Conservation (phyloP, 30 jellyfish, hydroid and myxozoan genomes). For the Nemopilema nomurai region DNA sequence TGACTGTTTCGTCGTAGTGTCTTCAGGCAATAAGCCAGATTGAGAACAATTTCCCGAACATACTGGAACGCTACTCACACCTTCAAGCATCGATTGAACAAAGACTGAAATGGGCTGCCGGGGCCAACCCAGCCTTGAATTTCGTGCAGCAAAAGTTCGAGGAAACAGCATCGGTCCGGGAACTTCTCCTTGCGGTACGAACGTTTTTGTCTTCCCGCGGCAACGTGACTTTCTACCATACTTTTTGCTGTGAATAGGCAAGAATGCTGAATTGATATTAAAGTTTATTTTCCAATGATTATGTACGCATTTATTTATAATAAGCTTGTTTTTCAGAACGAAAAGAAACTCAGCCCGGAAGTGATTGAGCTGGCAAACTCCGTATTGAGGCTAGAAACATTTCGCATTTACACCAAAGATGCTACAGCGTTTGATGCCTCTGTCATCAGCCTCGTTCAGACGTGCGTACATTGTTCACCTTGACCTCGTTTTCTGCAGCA, state of each 20-base stretch:
- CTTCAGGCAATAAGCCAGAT: constrained; percentile 72
- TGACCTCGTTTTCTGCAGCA: too few relatives aligned
- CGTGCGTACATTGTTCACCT: constrained; percentile 32
- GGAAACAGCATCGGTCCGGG: constrained; percentile 62
- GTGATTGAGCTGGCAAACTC: constrained; percentile 75
- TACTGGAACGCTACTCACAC: constrained; percentile 82
- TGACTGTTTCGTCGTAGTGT: constrained; percentile 27
- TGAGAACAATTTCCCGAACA: constrained; percentile 70
- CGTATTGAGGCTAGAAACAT: constrained; percentile 75
- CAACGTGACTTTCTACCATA: not conserved
- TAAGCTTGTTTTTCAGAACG: constrained; percentile 34
- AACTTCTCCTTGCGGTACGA: constrained; percentile 67
- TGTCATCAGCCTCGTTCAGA: constrained; percentile 59
- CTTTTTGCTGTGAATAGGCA: too few relatives aligned
- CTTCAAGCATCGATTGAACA: constrained; percentile 91
- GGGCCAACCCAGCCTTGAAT: constrained; percentile 91
- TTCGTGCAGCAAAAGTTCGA: constrained; percentile 79
- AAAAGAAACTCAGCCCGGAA: constrained; percentile 64
- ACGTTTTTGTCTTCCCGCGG: not conserved
- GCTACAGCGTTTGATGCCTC: constrained; percentile 73
- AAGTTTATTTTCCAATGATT: too few relatives aligned
- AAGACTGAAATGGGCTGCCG: constrained; percentile 96
- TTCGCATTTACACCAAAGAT: constrained; percentile 54
- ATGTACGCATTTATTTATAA: too few relatives aligned
- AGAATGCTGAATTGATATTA: too few relatives aligned